Evolutionary conservation across 2,888 invertebrate genomes (phyloP), one percentile per base, ranked within the genome.

Genomic region (Torymus auratus): DNA sequence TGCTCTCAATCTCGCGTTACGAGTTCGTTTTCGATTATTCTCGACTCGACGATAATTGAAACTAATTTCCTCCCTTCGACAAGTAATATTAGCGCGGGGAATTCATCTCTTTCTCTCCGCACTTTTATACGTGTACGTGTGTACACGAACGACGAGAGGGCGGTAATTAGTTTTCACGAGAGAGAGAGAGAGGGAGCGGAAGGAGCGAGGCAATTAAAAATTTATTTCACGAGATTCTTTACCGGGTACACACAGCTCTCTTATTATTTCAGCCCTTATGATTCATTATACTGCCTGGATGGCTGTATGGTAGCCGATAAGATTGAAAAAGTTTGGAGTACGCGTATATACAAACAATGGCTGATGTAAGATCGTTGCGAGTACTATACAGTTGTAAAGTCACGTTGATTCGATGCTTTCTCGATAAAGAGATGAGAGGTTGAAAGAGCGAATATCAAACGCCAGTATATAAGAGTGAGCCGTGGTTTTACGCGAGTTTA

Each of bases 21-120:
- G 71, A 50, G 41, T 79, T 75, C 58, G 52, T 68, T 72, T 77
- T 77, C 62, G 68, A 77, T 81, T 73, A 77, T 81, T 81, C 76
- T 62, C 71, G 56, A 55, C 52, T 76, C 76, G 12, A 50, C 55
- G 77, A 64, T 81, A 73, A 81, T 78, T 81, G 70, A 74, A 64
- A 78, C 60, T 81, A 70, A 78, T 78, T 74, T 78, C 17, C 65
- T 73, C 28, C 55, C 17, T 53, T 74, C 64, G 60, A 23, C 28
- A 56, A 64, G 56, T 56, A 65, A 14, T 60, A 61, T 75, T 68
- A 75, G 61, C 60, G 53, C 60, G 14, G 15, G n/a, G 15, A 20
- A 15, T 55, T 61, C 50, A 58, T 41, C 15, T 28, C 7, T 28
- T 4, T 28, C 28, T 28, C 28, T 28, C 28, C 7, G 5, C 3